phyloP scores from a whole-genome alignment of 2,113 vertebrate species.

The Polyodon spathula region DNA sequence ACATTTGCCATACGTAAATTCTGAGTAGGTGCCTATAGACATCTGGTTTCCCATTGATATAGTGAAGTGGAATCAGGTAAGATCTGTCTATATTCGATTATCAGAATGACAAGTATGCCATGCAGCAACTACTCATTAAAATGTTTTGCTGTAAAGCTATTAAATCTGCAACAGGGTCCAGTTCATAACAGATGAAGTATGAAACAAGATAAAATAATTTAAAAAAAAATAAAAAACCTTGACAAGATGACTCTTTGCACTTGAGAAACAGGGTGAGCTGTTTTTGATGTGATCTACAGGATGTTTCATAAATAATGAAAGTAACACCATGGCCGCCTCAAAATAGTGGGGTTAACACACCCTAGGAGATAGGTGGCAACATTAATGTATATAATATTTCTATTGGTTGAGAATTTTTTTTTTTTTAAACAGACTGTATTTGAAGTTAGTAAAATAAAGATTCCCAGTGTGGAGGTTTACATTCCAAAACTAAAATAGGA shows the following conservation, averaged over 20 bases:
- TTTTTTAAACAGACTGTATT: too few relatives aligned
- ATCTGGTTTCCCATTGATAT: slow-evolving; percentile 37
- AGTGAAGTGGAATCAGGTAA: slow-evolving; percentile 29
- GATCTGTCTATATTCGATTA: slow-evolving; percentile 41
- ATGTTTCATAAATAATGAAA: slow-evolving; percentile 33
- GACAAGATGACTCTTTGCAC: slow-evolving; percentile 24
- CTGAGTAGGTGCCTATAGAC: slow-evolving; percentile 23
- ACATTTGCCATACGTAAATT: too few relatives aligned
- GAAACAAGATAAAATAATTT: slow-evolving; percentile 20
- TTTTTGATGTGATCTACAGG: slow-evolving; percentile 43
- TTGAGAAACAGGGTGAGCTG: slow-evolving; percentile 11
- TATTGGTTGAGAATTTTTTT: too few relatives aligned
- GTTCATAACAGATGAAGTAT: slow-evolving; percentile 22
- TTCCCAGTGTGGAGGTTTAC: slow-evolving; percentile 38
- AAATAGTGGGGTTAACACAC: too few relatives aligned
- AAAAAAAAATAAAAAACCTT: slow-evolving; percentile 39
- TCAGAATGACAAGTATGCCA: slow-evolving; percentile 32
- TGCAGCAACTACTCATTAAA: slow-evolving; percentile 39
- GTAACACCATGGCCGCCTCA: slow-evolving; percentile 45
- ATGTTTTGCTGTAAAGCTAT: slow-evolving; percentile 27
- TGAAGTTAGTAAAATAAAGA: slow-evolving; percentile 38
- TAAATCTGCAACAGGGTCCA: too few relatives aligned
- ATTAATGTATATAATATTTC: too few relatives aligned
- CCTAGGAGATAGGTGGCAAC: too few relatives aligned
- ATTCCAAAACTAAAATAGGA: slow-evolving; percentile 39